Evolutionary conservation across 2,113 vertebrate genomes (phyloP).

Genomic region (Hucho hucho): DNA sequence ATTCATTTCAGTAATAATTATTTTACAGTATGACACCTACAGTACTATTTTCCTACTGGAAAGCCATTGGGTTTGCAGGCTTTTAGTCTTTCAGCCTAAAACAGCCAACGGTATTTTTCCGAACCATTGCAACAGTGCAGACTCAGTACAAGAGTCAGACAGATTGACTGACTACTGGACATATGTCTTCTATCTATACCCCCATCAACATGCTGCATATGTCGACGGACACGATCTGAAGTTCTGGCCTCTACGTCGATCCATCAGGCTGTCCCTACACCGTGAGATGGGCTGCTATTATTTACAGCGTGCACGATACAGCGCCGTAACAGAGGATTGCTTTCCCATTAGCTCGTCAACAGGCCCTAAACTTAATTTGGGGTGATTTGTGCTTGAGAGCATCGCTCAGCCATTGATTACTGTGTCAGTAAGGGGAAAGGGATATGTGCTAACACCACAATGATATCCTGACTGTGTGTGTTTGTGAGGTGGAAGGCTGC

Average conservation of each 20-base stretch:
- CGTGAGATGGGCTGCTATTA: not conserved
- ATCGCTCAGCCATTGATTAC: constrained; percentile 43
- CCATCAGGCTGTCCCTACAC: too few species aligned
- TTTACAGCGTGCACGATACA: not conserved
- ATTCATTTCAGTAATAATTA: too few species aligned
- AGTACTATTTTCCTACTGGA: too few species aligned
- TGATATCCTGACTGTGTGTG: not conserved
- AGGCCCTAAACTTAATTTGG: constrained; percentile 48
- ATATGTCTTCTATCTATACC: not conserved
- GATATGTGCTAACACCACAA: not conserved
- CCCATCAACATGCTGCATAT: too few species aligned
- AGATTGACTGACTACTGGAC: not conserved
- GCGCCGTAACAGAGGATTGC: constrained; percentile 35
- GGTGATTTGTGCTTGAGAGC: constrained; percentile 47
- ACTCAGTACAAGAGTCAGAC: too few species aligned
- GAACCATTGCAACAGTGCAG: too few species aligned
- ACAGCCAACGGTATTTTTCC: too few species aligned
- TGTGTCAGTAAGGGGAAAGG: constrained; percentile 17
- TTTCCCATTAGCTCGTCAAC: constrained; percentile 47
- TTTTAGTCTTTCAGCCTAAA: too few species aligned
- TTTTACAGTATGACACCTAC: too few species aligned
- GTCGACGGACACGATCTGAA: too few species aligned
- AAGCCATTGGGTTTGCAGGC: too few species aligned
- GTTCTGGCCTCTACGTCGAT: too few species aligned
- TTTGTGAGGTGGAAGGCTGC: not conserved